Percentiles rank a stretch among this genome's conserved stretches.
Conservation (phyloP, 2,113 vertebrate genomes). For the Hymenochirus boettgeri region DNA sequence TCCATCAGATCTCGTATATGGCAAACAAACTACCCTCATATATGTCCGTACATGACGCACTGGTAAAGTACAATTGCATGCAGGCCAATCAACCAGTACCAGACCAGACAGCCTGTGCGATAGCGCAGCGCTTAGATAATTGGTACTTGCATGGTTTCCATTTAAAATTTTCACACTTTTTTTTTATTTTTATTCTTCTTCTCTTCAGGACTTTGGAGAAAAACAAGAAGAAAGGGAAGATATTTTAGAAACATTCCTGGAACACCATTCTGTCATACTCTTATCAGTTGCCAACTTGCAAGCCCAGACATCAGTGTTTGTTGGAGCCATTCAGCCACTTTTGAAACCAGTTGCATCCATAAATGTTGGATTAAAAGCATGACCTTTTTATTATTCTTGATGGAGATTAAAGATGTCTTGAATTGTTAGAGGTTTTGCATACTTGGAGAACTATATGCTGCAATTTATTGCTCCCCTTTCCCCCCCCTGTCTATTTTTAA, state of each 20-base stretch:
- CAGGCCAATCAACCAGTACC: no score
- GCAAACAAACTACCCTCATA: no score
- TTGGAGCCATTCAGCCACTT: slow-evolving; percentile 72
- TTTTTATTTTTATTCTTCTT: slow-evolving; percentile 15
- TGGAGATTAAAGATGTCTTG: slow-evolving; percentile 73
- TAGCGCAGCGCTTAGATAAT: no score
- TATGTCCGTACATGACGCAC: no score
- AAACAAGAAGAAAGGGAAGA: slow-evolving; percentile 99
- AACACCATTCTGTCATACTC: slow-evolving; percentile 54
- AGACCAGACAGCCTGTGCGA: no score
- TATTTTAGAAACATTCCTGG: slow-evolving; percentile 79
- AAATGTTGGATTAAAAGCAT: slow-evolving; percentile 74
- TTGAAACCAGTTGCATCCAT: slow-evolving; percentile 74
- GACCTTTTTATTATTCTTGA: slow-evolving; percentile 63
- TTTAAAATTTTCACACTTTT: no score
- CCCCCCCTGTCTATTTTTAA: slow-evolving; percentile 52
- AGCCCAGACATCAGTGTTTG: slow-evolving; percentile 82
- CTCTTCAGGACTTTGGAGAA: slow-evolving; percentile 92
- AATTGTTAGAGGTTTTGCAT: slow-evolving; percentile 75
- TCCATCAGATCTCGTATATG: no score
- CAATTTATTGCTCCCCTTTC: slow-evolving; percentile 64
- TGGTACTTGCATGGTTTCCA: no score
- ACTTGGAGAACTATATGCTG: slow-evolving; percentile 69
- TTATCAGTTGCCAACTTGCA: slow-evolving; percentile 82
- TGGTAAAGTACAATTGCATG: no score